These are phyloP conservation scores for Vireo altiloquus DNA, from an alignment of 2,113 vertebrate genomes.

Conservation along the genomic window DNA sequence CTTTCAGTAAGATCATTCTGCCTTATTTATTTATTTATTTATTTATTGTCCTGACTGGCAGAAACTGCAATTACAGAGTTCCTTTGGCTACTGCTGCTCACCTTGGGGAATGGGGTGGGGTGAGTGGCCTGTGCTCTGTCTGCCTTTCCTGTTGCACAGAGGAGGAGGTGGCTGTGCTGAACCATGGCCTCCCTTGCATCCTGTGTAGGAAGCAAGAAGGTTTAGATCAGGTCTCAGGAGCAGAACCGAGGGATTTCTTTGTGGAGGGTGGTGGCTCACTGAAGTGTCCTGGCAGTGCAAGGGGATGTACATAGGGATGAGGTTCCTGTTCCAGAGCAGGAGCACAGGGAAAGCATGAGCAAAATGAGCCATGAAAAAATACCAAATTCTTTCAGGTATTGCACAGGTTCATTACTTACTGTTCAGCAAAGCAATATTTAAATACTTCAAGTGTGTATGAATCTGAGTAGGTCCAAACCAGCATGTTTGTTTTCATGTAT, in stretches of 20 bases:
- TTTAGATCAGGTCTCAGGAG: slow-evolving; percentile 10
- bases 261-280: background rate
- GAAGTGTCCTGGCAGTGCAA: slow-evolving; percentile 20
- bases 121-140: background rate
- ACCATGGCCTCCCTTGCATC: background rate
- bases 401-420: background rate
- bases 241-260: background rate
- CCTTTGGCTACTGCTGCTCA: slow-evolving; percentile 18
- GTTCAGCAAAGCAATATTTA: slow-evolving; percentile 35
- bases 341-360: slow-evolving; percentile 20
- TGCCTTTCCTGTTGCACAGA: background rate
- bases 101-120: background rate
- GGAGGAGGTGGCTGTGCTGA: background rate
- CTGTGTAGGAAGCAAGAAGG: background rate
- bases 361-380: slow-evolving; percentile 22
- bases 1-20: background rate
- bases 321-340: slow-evolving; percentile 33
- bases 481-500: background rate
- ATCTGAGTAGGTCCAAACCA: background rate
- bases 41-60: background rate
- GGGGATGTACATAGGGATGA: background rate
- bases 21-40: background rate
- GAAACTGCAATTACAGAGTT: background rate
- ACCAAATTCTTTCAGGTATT: background rate
- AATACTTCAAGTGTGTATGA: background rate